A percentile compares a stretch with the other conserved stretches of the same genome.
Conservation (phyloP, 2,113 vertebrate genomes). For the Cricetomys ansorgei region DNA sequence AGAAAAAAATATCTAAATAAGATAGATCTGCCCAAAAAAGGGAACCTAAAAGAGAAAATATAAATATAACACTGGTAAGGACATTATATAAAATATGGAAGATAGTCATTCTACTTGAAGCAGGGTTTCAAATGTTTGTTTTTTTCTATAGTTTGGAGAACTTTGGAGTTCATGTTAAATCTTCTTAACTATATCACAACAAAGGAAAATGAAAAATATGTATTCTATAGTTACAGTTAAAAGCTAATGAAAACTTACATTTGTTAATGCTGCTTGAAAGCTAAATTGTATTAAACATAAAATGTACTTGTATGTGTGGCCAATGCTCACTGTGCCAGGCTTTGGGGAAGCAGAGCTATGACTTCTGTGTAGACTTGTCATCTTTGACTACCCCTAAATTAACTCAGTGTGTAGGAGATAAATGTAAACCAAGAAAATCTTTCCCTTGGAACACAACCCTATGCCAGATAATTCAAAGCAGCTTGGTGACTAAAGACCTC, state of each 20-base stretch:
- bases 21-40: not conserved
- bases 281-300: not conserved
- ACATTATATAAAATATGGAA: not conserved
- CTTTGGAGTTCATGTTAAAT: constrained; percentile 23
- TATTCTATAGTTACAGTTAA: not conserved
- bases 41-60: not conserved
- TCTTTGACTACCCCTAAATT: not conserved
- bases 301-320: not conserved
- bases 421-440: not conserved
- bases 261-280: not conserved
- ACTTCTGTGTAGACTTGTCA: too few relatives aligned
- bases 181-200: constrained; percentile 13
- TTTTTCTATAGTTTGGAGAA: not conserved
- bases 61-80: not conserved
- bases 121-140: not conserved
- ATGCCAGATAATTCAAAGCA: not conserved
- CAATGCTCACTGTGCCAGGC: not conserved
- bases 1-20: not conserved
- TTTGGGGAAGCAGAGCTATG: not conserved
- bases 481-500: not conserved
- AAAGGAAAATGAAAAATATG: constrained; percentile 27
- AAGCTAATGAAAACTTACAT: not conserved
- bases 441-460: not conserved
- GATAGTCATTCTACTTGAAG: not conserved
- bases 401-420: not conserved